Base-by-base conservation (phyloP, 2,797 vertebrate genomes). In the Coccyzus lansbergi region DNA sequence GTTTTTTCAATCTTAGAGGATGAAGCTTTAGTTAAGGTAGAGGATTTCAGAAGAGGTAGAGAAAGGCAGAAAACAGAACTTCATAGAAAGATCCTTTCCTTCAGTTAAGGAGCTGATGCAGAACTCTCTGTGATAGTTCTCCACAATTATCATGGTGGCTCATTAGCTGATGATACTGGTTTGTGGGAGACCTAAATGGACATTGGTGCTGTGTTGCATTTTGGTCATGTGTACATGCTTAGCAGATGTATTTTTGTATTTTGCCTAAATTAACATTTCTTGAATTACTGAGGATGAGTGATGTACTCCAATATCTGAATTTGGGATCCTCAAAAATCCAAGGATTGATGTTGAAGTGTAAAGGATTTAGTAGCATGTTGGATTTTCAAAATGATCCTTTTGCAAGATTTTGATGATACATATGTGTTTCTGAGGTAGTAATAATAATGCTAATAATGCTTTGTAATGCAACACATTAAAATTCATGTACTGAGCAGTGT, bases 311-410 rank as follows among this genome's bases (percentile, higher is more conserved):
- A 5, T 14, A 26, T 28, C 10, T 76, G 7, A 29, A 6, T 78
- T 15, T 65, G 34, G 12, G 8, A 31, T 52, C 14, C n/a, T n/a
- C 29, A 58, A 17, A 68, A 68, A 60, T 59, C 8, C 25, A 52
- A 18, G 7, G 4, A 5, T 2, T 64, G 15, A 4, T 6, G 46
- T 9, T 49, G 12, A 71, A 86, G 13, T 7, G 1, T 0, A 3
- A 33, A 48, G 56, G 88, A 59, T 2, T 68, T 58, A 31, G 75
- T 60, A 92, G 15, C 10, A 59, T 7, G 6, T 17, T 69, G 33
- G 68, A 21, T 65, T 25, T 26, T 44, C 16, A 62, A 22, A 75
- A 55, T 40, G 1, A 4, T 15, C 2, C 2, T 80, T 71, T 49
- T 71, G 9, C 15, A 76, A 55, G 15, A 10, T 51, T 55, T 72